Conservation (phyloP, 2,113 vertebrate genomes). For the Alces alces region DNA sequence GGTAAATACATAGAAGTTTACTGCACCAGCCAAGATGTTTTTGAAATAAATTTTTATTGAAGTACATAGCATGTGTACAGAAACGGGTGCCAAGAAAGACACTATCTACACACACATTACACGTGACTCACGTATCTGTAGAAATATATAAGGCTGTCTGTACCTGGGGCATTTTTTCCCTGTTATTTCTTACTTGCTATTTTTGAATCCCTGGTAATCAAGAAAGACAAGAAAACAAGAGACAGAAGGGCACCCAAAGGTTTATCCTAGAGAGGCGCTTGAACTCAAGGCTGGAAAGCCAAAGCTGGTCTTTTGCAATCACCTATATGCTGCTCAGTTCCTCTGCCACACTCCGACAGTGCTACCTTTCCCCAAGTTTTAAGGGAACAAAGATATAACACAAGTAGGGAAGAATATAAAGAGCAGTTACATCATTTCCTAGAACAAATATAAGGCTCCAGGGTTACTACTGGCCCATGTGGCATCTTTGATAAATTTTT, state of each 20-base stretch:
- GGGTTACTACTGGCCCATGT: neutral
- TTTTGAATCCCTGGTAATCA: neutral
- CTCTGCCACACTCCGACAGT: neutral
- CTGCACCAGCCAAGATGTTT: neutral
- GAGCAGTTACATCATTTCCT: neutral
- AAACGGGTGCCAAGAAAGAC: neutral
- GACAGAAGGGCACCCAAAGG: neutral
- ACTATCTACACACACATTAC: neutral
- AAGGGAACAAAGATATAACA: neutral
- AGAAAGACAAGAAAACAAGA: neutral
- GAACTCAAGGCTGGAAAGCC: neutral
- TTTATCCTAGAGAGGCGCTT: neutral
- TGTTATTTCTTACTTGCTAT: neutral
- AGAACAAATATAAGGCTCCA: neutral
- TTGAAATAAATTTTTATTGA: constrained; percentile 27
- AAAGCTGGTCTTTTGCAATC: neutral
- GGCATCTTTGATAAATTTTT: neutral
- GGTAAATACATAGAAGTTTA: neutral
- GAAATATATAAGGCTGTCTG: neutral
- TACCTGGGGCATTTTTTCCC: neutral
- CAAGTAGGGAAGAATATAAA: neutral
- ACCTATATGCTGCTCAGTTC: neutral
- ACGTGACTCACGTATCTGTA: neutral
- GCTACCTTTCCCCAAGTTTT: neutral
- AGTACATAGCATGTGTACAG: neutral